Percentiles rank a stretch among this genome's conserved stretches.
phyloP scores from a whole-genome alignment of 2,888 invertebrate species.

The Malthinus flaveolus region DNA sequence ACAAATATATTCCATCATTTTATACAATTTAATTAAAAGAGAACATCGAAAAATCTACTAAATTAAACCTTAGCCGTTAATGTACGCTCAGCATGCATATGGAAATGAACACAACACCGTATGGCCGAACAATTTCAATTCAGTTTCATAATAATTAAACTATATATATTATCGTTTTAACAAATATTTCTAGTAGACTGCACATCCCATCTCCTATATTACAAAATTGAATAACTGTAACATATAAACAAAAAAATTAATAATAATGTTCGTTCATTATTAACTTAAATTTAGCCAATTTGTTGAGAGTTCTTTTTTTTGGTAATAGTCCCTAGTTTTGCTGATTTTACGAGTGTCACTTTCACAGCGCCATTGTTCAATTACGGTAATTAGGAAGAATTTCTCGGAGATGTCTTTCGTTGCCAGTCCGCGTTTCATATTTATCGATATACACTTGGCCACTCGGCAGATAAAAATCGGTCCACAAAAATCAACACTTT shows the following conservation, averaged over 20 bases:
- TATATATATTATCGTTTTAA: constrained; percentile 47
- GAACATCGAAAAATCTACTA: constrained; percentile 1
- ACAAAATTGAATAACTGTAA: constrained; percentile 49
- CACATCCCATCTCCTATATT: constrained; percentile 43
- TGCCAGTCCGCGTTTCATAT: constrained; percentile 33
- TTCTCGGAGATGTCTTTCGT: constrained; percentile 37
- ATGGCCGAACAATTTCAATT: constrained; percentile 37
- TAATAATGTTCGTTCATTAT: constrained; percentile 40
- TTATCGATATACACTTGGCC: constrained; percentile 34
- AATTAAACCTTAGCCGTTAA: too few relatives aligned
- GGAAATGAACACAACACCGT: constrained; percentile 38
- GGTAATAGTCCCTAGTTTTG: constrained; percentile 30
- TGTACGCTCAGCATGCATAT: neutral
- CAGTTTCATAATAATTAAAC: constrained; percentile 41
- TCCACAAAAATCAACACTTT: constrained; percentile 48
- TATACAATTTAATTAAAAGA: constrained; percentile 9
- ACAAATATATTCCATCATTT: constrained; percentile 6
- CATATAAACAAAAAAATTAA: constrained; percentile 46
- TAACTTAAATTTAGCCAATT: constrained; percentile 46
- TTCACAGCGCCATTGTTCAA: constrained; percentile 36
- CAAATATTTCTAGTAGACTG: constrained; percentile 46
- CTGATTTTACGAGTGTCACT: constrained; percentile 33
- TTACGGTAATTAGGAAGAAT: constrained; percentile 30
- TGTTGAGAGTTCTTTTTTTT: constrained; percentile 45
- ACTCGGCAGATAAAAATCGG: constrained; percentile 38